Evolutionary conservation across 2,888 invertebrate species (phyloP), one percentile per base, ranked within the genome.

Genomic region (Petrolisthes manimaculis): DNA sequence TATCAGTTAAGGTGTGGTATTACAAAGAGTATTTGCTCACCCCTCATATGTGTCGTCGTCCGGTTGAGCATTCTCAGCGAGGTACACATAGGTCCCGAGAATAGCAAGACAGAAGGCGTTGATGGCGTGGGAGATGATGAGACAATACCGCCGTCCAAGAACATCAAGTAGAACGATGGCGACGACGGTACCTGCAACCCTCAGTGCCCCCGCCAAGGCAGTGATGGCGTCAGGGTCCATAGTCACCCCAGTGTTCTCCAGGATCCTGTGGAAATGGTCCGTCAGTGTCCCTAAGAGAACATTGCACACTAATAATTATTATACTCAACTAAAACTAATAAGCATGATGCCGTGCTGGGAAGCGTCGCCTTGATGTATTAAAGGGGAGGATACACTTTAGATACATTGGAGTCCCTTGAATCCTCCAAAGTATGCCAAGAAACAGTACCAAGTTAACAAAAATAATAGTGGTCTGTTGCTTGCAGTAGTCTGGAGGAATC

Each of bases 181-280:
- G 1, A 74, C 77, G 6, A 88, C 21, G 24, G 88, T 88, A 5
- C 88, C 88, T 18, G 84, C 88, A 21, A 88, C 88, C 12, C 84
- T 24, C 12, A 88, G 84, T 5, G 61, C 75, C 54, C 88, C 88
- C 6, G 84, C 81, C 53, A 88, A 84, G 84, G 84, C 88, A 8
- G 88, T 88, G 18, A 88, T 75, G 67, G 88, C 88, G 61, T 88
- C 88, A 14, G 88, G 88, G 61, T 84, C 81, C 74, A 88, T 75
- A 9, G 84, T 67, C 6, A 84, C 84, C 56, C 88, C 88, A 6
- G 88, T 84, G 53, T 80, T 74, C 77, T 84, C 53, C 53, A 88
- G 77, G 75, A 88, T 84, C 53, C 88, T 61, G 18, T 12, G 61
- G 61, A 61, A 61, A 18, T 9, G 18, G 37, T 37, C 37, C 37